A percentile compares a stretch with the other conserved stretches of the same genome.
Evolutionary conservation across 2,113 vertebrate species (phyloP).

Genomic region (Brienomyrus longianalis): DNA sequence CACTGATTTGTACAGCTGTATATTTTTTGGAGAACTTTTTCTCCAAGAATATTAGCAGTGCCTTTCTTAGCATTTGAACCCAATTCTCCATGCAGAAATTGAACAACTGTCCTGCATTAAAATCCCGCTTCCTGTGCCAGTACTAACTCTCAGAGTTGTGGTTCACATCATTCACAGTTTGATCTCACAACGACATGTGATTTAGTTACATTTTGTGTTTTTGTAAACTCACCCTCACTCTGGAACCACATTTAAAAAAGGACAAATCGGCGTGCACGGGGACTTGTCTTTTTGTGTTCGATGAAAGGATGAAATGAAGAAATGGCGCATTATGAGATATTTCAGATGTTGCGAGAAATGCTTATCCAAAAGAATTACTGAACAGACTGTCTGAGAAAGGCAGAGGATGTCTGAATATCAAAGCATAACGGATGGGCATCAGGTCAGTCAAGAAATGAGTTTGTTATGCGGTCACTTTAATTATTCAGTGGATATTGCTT

Average conservation of each 20-base stretch:
- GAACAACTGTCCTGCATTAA: not conserved
- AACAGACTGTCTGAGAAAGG: not conserved
- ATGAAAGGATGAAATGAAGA: not conserved
- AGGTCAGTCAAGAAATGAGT: not conserved
- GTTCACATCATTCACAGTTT: not conserved
- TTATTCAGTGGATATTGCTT: not conserved
- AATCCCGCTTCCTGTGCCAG: not conserved
- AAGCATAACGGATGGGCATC: not conserved
- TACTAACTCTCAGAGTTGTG: not conserved
- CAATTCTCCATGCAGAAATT: not conserved
- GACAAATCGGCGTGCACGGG: not conserved
- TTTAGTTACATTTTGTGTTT: constrained; percentile 1
- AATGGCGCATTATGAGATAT: not conserved
- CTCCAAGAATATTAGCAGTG: not conserved
- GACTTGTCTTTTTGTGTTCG: not conserved
- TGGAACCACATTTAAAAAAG: not conserved
- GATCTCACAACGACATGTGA: not conserved
- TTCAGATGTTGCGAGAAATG: not conserved
- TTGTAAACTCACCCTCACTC: not conserved
- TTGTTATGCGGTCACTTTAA: not conserved
- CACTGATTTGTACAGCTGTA: not conserved
- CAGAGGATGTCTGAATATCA: not conserved
- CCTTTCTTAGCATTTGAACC: not conserved
- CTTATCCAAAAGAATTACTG: not conserved
- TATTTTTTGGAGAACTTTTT: not conserved